Percentiles rank a stretch among this genome's conserved stretches.
Conservation (phyloP, 2,888 invertebrate genomes). For the Chymomyza fuscimana region DNA sequence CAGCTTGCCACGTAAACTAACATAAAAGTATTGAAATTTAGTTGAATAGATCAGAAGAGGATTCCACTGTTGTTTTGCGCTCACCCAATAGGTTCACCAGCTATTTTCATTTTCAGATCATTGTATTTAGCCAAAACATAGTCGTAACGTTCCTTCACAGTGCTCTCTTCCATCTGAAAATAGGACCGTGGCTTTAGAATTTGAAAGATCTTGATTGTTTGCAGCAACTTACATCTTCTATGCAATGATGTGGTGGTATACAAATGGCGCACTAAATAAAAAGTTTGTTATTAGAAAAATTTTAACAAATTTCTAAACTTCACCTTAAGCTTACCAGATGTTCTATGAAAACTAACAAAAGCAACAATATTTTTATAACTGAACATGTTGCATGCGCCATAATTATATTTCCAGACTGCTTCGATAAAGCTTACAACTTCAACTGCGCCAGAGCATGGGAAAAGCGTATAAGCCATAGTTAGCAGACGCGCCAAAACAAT, state of each 20-base stretch:
- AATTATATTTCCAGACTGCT: background rate
- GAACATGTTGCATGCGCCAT: background rate
- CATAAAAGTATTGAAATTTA: conserved; percentile 12
- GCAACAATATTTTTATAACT: background rate
- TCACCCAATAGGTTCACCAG: conserved; percentile 70
- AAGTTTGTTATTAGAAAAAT: background rate
- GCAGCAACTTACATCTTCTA: conserved; percentile 61
- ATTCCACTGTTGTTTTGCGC: conserved; percentile 25
- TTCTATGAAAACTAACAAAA: conserved; percentile 7
- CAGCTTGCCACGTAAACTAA: conserved; percentile 68
- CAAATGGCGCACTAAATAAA: conserved; percentile 39
- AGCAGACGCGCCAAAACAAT: conserved; percentile 13
- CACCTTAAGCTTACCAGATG: background rate
- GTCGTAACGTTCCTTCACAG: conserved; percentile 55
- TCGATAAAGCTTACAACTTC: conserved; percentile 17
- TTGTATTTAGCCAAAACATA: conserved; percentile 72
- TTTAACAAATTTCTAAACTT: background rate
- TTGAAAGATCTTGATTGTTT: background rate
- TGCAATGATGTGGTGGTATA: conserved; percentile 57
- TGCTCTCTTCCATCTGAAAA: conserved; percentile 57
- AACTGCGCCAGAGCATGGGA: conserved; percentile 39
- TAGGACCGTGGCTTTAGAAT: background rate
- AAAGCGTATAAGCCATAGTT: conserved; percentile 28
- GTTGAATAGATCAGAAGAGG: conserved; percentile 12
- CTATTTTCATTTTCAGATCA: conserved; percentile 66